Evolutionary conservation across 1,140 invertebrate genomes (phyloP).

Genomic region (Drosophila kanapiae): DNA sequence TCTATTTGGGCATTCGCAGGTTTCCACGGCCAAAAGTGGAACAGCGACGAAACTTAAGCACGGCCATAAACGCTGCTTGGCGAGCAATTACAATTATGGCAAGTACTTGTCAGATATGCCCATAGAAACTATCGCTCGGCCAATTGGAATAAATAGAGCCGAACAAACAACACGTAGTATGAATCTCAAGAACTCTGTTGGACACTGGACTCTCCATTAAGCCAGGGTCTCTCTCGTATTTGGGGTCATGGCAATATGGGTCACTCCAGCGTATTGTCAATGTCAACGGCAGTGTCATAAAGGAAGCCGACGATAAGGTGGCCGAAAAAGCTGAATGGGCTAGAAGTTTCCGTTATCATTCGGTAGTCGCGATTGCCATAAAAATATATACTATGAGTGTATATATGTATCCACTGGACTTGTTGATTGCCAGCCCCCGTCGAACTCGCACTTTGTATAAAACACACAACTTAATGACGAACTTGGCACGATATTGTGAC

Average conservation of each 20-base stretch:
- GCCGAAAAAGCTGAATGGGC: slow-evolving; percentile 46
- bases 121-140: slow-evolving; percentile 12
- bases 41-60: slow-evolving; percentile 45
- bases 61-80: slow-evolving; percentile 47
- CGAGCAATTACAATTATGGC: slow-evolving; percentile 34
- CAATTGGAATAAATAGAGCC: slow-evolving; percentile 16
- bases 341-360: slow-evolving; percentile 30
- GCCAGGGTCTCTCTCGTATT: slow-evolving; percentile 5
- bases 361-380: slow-evolving; percentile 26
- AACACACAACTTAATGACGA: slow-evolving; percentile 25
- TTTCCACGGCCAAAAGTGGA: slow-evolving; percentile 29
- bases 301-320: slow-evolving; percentile 39
- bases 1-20: slow-evolving; percentile 22
- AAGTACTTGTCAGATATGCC: slow-evolving; percentile 31
- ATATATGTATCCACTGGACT: slow-evolving; percentile 10
- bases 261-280: slow-evolving; percentile 40
- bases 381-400: slow-evolving; percentile 14
- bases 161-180: slow-evolving; percentile 27
- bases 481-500: slow-evolving; percentile 12
- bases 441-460: background rate
- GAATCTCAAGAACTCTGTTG: background rate
- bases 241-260: slow-evolving; percentile 42
- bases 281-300: slow-evolving; percentile 21
- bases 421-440: background rate
- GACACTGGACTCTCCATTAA: background rate